Base-by-base conservation (phyloP, 1,140 invertebrate species). In the Caerostris extrusa region DNA sequence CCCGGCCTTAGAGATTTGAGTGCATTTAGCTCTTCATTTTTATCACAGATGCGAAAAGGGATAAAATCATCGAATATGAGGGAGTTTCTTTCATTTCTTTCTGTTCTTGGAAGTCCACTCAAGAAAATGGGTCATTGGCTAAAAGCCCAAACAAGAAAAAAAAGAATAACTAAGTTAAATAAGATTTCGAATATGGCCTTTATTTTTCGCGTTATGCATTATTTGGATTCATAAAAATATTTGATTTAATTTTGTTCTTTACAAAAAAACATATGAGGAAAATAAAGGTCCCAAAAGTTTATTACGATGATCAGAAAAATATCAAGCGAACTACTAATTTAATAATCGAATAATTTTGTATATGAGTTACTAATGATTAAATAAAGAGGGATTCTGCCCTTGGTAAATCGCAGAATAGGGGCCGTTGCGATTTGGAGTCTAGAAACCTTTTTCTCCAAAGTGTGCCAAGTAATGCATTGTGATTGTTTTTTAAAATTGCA, bases 1-100 rank as follows among this genome's bases (percentile, higher is more conserved):
- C 90, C 14, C 56, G 81, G 77, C 58, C 60, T 56, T 67, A 19
- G 58, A 58, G 90, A 83, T 92, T 64, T 64, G 81, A 92, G 81
- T 2, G 90, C 81, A 85, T 91, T 85, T 67, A 61, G 71, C 90
- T 81, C 90, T 91, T 91, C 90, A 81, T 82, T 91, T 91, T 91
- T 91, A 91, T 82, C 69, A 7, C 5, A 88, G 61, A 67, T 61
- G 60, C 12, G 60, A 53, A 64, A 53, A 53, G 34, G 50, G 19
- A 88, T 64, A 61, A 83, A 83, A 57, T 17, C 53, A n/a, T 17
- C 3, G 19, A 57, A 88, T 64, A 88, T 61, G 85, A 57, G 53
- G 7, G 2, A 83, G 53, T 17, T 71, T 53, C 5, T 77, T 77
- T 34, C 34, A 34, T 10, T 64, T 64, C 3, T 83, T n/a, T 19